phyloP scores from a whole-genome alignment of 2,797 vertebrate genomes.

The Merluccius polli region DNA sequence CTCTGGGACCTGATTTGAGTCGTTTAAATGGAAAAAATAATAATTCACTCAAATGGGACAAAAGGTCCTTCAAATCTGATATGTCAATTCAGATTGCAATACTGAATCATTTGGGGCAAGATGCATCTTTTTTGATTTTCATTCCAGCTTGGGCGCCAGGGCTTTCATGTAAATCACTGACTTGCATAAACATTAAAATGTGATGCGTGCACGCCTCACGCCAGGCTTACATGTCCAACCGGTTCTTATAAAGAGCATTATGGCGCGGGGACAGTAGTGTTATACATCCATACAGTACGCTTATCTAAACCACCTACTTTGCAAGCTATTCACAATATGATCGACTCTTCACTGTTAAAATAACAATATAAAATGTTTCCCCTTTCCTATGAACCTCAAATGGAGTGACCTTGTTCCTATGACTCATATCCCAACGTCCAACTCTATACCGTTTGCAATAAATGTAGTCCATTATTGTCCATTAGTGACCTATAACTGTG shows the following conservation, averaged over 20 bases:
- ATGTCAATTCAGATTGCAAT: not conserved
- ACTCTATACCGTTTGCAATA: slow-evolving; percentile 46
- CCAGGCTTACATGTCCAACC: too few species aligned
- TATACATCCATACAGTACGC: slow-evolving; percentile 33
- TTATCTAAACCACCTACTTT: slow-evolving; percentile 47
- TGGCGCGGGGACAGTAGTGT: slow-evolving; percentile 9
- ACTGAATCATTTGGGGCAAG: not conserved
- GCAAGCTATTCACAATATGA: slow-evolving; percentile 58
- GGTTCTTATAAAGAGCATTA: slow-evolving; percentile 4
- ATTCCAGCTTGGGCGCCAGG: not conserved
- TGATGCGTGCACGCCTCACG: not conserved
- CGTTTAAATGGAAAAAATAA: not conserved
- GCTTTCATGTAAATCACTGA: not conserved
- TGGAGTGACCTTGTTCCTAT: slow-evolving; percentile 30
- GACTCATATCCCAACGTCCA: slow-evolving; percentile 50
- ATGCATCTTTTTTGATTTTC: not conserved
- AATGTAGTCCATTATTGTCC: slow-evolving; percentile 66
- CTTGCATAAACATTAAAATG: not conserved
- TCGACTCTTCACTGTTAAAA: slow-evolving; percentile 63
- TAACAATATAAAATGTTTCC: slow-evolving; percentile 44
- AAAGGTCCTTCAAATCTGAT: not conserved
- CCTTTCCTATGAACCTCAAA: slow-evolving; percentile 45
- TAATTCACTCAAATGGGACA: not conserved
- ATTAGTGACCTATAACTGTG: slow-evolving; percentile 62
- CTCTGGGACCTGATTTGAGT: not conserved